Evolutionary conservation across 2,113 vertebrate genomes (phyloP), one percentile per base, ranked within the genome.

Genomic region (Desmodus rotundus): DNA sequence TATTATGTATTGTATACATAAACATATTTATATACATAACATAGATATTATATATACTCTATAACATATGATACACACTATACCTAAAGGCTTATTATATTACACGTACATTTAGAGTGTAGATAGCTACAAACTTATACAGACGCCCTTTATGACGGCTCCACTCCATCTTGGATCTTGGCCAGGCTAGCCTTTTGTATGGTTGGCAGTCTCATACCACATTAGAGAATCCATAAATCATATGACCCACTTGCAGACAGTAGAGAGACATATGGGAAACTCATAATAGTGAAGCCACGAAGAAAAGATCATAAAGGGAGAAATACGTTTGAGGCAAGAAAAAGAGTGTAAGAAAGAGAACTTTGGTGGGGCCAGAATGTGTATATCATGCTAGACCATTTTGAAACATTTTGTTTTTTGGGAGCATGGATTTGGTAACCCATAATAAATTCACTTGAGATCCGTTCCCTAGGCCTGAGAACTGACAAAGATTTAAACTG

Each of bases 191-290:
- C 8, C 24, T 85, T 4, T 41, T 73, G 19, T 77, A 38, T 74
- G 47, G 56, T 14, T 17, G 12, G 82, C 24, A 90, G 56, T 65
- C 63, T 92, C 43, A 52, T 4, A 65, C 74, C 94, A 95, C 85
- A 54, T 72, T 50, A 94, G 87, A 95, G 95, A 73, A 63, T 16
- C 54, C 11, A 43, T 68, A 85, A 77, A 97, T 61, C 77, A 86
- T 93, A 91, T 87, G 87, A 91, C 97, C 89, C 82, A 43, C 67
- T 68, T 95, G 36, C 67, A 83, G 72, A 86, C 47, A 87, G 63
- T 65, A 65, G 68, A 86, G 68, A 94, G 56, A 52, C 68, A 70
- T n/a, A 87, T 67, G 50, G 74, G 45, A 96, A 95, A 83, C 85
- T 56, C 78, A 26, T 54, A 93, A 63, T 89, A 91, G 73, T 33